Evolutionary conservation across 1,140 invertebrate species (phyloP).

Genomic region (Parasteatoda tepidariorum): DNA sequence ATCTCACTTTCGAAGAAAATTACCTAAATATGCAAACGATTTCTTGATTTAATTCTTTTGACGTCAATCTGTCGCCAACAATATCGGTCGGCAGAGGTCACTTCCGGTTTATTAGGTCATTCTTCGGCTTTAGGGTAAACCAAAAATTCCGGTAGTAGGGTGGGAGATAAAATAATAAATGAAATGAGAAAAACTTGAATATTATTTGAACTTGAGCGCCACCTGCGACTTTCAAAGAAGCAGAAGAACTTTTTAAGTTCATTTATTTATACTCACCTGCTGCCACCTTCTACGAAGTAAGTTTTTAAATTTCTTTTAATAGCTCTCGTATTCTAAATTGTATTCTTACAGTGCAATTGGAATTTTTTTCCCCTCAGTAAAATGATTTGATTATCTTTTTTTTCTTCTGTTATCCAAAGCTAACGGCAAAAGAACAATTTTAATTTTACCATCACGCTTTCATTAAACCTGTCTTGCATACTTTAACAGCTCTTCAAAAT

Average conservation of each 20-base stretch:
- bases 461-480: no score
- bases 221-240: background rate
- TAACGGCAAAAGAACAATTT: no score
- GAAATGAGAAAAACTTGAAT: constrained; percentile 14
- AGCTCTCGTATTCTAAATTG: no score
- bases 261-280: constrained; percentile 15
- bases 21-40: background rate
- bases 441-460: no score
- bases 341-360: no score
- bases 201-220: background rate
- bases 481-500: no score
- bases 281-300: constrained; percentile 18
- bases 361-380: no score
- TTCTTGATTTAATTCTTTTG: background rate
- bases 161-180: constrained; percentile 9
- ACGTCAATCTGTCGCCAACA: background rate
- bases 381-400: no score
- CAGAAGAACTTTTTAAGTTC: background rate
- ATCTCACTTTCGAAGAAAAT: background rate
- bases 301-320: background rate
- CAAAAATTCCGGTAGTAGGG: constrained; percentile 8
- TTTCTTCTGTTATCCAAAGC: no score
- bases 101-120: constrained; percentile 54
- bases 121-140: constrained; percentile 44
- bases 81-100: constrained; percentile 51